Conservation (phyloP, 2,113 vertebrate genomes). For the Scomber japonicus region DNA sequence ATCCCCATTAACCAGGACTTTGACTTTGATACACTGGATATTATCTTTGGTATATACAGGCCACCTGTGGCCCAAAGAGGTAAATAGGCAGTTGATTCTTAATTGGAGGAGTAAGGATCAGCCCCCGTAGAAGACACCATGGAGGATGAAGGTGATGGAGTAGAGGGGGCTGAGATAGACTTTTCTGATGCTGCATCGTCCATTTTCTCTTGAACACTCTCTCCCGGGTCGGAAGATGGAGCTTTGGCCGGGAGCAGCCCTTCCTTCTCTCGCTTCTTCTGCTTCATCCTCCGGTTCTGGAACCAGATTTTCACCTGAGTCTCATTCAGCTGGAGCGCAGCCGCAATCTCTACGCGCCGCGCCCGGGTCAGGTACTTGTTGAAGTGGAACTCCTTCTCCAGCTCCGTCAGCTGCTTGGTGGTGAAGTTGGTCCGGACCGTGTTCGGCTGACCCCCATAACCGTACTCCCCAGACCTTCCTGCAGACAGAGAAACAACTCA, state of each 20-base stretch:
- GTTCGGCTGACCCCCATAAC: conserved; percentile 94
- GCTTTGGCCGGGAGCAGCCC: conserved; percentile 90
- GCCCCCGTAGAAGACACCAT: conserved; percentile 83
- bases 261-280: conserved; percentile 98
- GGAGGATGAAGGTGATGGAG: conserved; percentile 91
- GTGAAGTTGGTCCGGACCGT: conserved; percentile 97
- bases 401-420: conserved; percentile 97
- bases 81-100: conserved; percentile 63
- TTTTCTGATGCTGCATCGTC: conserved; percentile 93
- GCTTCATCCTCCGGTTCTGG: conserved; percentile 99
- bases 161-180: conserved; percentile 91
- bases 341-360: conserved; percentile 95
- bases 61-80: conserved; percentile 30
- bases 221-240: conserved; percentile 83
- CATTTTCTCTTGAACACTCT: conserved; percentile 88
- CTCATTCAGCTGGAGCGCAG: conserved; percentile 96
- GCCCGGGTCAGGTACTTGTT: conserved; percentile 98
- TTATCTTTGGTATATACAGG: conserved; percentile 47
- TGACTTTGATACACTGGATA: conserved; percentile 44
- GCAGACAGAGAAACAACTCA: conserved; percentile 36
- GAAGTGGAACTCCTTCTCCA: conserved; percentile 99
- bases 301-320: conserved; percentile 99
- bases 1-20: conserved; percentile 34
- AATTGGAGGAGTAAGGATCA: conserved; percentile 89
- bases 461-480: conserved; percentile 96